Conservation (phyloP, 2,113 vertebrate genomes). For the Pterophyllum scalare region DNA sequence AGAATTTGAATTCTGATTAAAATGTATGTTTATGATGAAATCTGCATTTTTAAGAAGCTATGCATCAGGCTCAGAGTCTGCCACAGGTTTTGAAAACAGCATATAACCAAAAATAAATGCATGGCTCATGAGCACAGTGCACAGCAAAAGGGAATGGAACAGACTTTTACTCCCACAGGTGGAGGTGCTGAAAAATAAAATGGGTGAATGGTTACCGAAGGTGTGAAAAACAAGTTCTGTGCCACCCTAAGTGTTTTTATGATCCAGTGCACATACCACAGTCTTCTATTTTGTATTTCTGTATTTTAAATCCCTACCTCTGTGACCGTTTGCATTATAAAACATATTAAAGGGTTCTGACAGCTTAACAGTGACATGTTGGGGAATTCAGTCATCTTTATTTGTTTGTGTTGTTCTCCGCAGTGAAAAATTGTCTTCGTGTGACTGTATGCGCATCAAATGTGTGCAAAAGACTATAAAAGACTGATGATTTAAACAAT, state of each 20-base stretch:
- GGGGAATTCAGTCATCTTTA: not conserved
- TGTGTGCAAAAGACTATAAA: not conserved
- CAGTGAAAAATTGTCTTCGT: not conserved
- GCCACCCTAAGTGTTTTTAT: not conserved
- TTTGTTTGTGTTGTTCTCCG: not conserved
- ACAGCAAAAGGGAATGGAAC: not conserved
- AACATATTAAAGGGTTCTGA: not conserved
- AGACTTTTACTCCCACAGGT: conserved; percentile 29
- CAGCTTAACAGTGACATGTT: not conserved
- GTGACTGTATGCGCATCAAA: not conserved
- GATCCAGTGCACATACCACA: not conserved
- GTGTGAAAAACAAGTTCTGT: conserved; percentile 75
- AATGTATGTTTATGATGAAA: not conserved
- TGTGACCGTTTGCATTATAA: not conserved
- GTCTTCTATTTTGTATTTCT: not conserved
- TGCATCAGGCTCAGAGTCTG: not conserved
- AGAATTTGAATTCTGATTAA: not conserved
- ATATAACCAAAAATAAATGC: not conserved
- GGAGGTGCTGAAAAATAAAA: conserved; percentile 66
- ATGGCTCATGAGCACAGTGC: not conserved
- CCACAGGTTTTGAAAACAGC: not conserved
- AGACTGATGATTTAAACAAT: not conserved
- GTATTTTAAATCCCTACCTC: not conserved
- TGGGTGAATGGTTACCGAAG: conserved; percentile 66
- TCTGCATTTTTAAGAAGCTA: not conserved